Evolutionary conservation across 2,888 invertebrate species (phyloP), one percentile per base, ranked within the genome.

Genomic region (Polietes domitor): DNA sequence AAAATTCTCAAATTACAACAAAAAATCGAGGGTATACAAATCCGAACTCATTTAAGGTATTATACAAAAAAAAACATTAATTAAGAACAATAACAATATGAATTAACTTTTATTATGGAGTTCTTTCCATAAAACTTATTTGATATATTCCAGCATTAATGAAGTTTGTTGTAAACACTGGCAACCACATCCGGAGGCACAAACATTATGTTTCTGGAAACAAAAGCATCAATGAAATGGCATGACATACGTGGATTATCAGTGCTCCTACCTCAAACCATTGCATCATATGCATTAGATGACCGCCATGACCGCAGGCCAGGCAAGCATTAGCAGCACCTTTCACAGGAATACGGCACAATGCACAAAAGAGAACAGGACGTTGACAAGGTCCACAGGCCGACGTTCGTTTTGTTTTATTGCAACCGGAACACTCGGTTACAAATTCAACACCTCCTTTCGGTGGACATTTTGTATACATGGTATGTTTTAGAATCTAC

Each of bases 121-220:
- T 32, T 7, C 7, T 32, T 32, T 7, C 32, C 32, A 32, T 32
- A 32, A 3, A 15, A 55, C 24, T 85, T 68, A 87, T 50, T 86
- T 86, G 61, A 87, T 86, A 50, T 75, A 82, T 24, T 89, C 88
- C 71, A 91, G 77, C 24, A 92, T 85, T 26, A 88, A 86, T 1
- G 93, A 93, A 80, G 94, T 96, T 89, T 96, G 96, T 85, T 94
- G 93, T 80, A 97, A 93, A 91, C 98, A 99, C 86, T 94, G 94
- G 92, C 99, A 99, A 28, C 98, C 98, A 93, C 99, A 99, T 32
- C 98, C 98, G 1, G 97, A 95, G 0, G 98, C 97, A 89, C 99
- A 99, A 7, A 95, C 93, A 77, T 94, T 94, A 90, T 96, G 95
- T 75, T 94, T 93, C 43, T 94, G 87, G 83, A 93, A 93, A 86